These are phyloP conservation scores for Epinotia nisella DNA, from an alignment of 2,888 invertebrate genomes.

Conservation along the genomic window DNA sequence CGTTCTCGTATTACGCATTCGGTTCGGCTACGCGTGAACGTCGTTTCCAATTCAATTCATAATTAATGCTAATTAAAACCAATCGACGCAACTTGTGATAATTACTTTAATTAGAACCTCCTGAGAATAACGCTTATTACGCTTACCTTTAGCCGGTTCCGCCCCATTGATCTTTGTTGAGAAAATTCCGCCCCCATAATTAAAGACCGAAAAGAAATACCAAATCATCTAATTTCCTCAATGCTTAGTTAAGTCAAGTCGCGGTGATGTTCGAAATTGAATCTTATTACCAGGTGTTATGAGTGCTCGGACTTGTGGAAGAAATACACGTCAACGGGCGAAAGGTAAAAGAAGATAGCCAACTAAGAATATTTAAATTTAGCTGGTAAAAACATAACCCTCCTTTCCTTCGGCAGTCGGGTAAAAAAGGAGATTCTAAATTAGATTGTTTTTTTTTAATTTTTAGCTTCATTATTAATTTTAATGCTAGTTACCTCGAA, in stretches of 20 bases:
- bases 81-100: background rate
- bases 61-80: no score
- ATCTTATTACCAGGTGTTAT: background rate
- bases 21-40: no score
- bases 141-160: conserved; percentile 1
- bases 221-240: conserved; percentile 20
- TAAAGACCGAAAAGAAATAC: conserved; percentile 11
- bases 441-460: no score
- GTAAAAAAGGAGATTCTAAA: no score
- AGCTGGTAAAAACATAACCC: no score
- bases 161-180: conserved; percentile 17
- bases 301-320: background rate
- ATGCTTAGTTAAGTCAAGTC: background rate
- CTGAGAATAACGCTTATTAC: background rate
- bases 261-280: background rate
- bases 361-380: background rate
- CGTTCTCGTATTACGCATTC: no score
- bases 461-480: no score
- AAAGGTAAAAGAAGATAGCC: background rate
- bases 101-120: background rate
- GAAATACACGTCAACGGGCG: background rate
- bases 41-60: no score
- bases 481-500: no score
- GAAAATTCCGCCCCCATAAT: conserved; percentile 16
- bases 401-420: no score